Conservation (phyloP, 2,113 vertebrate genomes). For the Numida meleagris region DNA sequence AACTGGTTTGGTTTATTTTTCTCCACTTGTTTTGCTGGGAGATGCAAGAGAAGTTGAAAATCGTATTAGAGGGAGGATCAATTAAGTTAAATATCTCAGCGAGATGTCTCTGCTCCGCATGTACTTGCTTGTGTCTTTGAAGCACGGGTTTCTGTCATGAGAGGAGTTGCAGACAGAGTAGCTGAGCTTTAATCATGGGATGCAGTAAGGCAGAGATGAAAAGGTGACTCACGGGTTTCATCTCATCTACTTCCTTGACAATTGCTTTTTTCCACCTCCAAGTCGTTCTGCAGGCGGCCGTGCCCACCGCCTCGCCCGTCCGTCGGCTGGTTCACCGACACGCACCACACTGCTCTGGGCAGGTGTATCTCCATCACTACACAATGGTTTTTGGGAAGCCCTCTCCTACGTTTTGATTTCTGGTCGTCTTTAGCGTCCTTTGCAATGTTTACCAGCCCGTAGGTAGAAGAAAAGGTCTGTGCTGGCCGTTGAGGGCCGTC, state of each 20-base stretch:
- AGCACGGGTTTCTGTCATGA: background rate
- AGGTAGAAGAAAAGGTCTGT: background rate
- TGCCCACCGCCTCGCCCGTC: rapidly evolving
- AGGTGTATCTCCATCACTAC: background rate
- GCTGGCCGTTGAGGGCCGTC: rapidly evolving
- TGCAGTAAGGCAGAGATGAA: background rate
- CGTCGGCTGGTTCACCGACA: rapidly evolving
- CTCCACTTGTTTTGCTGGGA: background rate
- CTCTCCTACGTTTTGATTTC: rapidly evolving
- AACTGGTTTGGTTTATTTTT: slow-evolving; percentile 1
- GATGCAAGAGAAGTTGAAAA: background rate
- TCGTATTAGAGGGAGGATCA: background rate
- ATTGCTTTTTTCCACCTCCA: background rate
- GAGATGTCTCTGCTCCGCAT: background rate
- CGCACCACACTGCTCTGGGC: rapidly evolving
- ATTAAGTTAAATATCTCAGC: background rate
- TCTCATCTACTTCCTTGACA: background rate
- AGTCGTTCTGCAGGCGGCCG: background rate
- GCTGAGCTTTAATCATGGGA: background rate
- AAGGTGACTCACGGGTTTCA: background rate
- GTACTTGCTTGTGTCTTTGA: background rate
- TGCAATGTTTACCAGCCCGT: rapidly evolving
- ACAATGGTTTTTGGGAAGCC: rapidly evolving
- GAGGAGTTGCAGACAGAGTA: background rate
- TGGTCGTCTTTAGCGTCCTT: background rate